Evolutionary conservation across 2,797 vertebrate genomes (phyloP), one percentile per base, ranked within the genome.

Genomic region (Taeniopygia guttata): DNA sequence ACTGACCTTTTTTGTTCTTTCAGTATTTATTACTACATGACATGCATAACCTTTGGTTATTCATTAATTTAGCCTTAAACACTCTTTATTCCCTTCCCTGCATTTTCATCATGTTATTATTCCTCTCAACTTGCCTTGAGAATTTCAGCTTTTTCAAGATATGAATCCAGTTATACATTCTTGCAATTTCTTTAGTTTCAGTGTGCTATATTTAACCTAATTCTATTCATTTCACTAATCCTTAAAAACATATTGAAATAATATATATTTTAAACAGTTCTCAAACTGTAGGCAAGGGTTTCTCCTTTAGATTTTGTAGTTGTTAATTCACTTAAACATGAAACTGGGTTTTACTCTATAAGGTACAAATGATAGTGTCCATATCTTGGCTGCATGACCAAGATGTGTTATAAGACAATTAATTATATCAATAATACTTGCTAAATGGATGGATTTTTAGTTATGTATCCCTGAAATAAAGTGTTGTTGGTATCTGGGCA

Each of bases 1-100:
- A 42, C 73, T 94, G 94, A 95, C 62, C 93, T 94, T 95, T 95
- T 93, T 90, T 91, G 56, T 58, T 93, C 60, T 84, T 78, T 86
- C 32, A 63, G 34, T 93, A 89, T 96, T 96, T 93, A 87, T 91
- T 81, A 25, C 70, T 84, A 70, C 40, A 68, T 95, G 88, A 90
- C 45, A 3, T 70, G 81, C 21, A 76, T 94, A 93, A 94, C 77
- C 87, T 96, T 95, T 94, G 77, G n/a, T 63, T 94, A 89, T 62
- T 59, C 9, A 4, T 81, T 91, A 92, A 96, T 94, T 94, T 96
- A 87, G 23, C 62, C 52, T 93, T 89, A 93, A 93, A 84, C 51
- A 54, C 46, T 92, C 75, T 75, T 56, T 73, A 26, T 93, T 94
- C 43, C 38, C 29, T 84, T 83, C 18, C 19, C 32, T 84, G n/a